Percentiles rank a stretch among this genome's conserved stretches.
These are phyloP conservation scores for Polypedilum pembai DNA, from an alignment of 1,140 invertebrate genomes.

Conservation along the genomic window DNA sequence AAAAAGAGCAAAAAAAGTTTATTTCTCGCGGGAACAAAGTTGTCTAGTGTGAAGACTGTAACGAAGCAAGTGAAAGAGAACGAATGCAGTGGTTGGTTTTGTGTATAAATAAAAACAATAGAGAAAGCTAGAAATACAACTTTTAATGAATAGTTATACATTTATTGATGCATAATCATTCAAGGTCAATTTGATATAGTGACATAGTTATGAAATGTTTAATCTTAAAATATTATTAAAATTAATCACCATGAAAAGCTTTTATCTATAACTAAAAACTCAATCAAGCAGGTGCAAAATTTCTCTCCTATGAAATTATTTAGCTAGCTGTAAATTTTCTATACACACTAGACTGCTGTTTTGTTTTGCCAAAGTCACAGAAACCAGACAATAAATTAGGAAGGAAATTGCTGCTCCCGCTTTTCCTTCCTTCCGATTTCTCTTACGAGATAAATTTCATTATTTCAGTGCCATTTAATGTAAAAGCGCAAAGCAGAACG, in stretches of 20 bases:
- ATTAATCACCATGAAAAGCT: no score
- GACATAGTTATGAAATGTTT: no score
- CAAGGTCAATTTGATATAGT: background rate
- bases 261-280: background rate
- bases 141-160: no score
- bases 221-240: no score
- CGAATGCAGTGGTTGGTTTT: background rate
- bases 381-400: constrained; percentile 24
- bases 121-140: no score
- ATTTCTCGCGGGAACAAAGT: no score
- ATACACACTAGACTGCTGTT: background rate
- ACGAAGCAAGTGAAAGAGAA: background rate
- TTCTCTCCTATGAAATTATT: background rate
- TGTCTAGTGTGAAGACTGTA: no score
- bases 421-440: background rate
- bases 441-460: constrained; percentile 23
- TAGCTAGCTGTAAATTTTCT: no score
- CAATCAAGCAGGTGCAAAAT: background rate
- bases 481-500: background rate
- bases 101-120: background rate
- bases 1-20: background rate
- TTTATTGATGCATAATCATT: background rate
- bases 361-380: background rate
- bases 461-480: constrained; percentile 21
- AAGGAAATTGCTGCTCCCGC: background rate